Evolutionary conservation across 2,888 invertebrate genomes (phyloP).

Genomic region (Timema podura): DNA sequence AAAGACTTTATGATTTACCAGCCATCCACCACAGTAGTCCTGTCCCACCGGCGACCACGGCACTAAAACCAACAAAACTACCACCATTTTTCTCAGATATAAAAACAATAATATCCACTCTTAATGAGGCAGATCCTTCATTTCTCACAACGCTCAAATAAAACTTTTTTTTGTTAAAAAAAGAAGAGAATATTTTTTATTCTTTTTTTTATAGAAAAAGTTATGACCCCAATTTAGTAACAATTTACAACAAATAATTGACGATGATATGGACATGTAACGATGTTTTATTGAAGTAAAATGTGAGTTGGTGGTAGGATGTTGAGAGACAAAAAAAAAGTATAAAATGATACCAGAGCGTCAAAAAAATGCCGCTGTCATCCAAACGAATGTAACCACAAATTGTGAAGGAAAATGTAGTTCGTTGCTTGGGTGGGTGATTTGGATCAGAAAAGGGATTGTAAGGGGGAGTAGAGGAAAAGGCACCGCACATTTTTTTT

Average conservation of each 20-base stretch:
- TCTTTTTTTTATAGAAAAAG: neutral
- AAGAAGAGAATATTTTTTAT: neutral
- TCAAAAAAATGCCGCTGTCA: constrained; percentile 14
- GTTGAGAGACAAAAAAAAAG: neutral
- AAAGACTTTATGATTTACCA: neutral
- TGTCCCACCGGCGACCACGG: neutral
- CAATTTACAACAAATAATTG: constrained; percentile 15
- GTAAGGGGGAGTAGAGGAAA: neutral
- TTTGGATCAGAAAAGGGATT: neutral
- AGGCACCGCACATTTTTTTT: neutral
- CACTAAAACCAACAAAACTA: constrained; percentile 7
- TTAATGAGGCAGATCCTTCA: constrained; percentile 16
- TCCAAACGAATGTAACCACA: constrained; percentile 13
- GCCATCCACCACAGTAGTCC: neutral
- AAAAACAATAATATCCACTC: constrained; percentile 15
- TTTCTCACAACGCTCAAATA: neutral
- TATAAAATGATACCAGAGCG: neutral
- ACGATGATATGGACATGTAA: constrained; percentile 12
- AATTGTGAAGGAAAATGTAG: constrained; percentile 12
- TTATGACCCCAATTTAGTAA: constrained; percentile 16
- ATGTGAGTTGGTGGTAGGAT: constrained; percentile 5
- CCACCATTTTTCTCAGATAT: neutral
- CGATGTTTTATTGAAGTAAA: constrained; percentile 11
- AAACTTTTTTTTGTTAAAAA: neutral
- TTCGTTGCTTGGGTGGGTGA: constrained; percentile 8